These are phyloP conservation scores for Nemopilema nomurai DNA, from an alignment of 30 jellyfish, hydroid and myxozoan species.

Conservation along the genomic window DNA sequence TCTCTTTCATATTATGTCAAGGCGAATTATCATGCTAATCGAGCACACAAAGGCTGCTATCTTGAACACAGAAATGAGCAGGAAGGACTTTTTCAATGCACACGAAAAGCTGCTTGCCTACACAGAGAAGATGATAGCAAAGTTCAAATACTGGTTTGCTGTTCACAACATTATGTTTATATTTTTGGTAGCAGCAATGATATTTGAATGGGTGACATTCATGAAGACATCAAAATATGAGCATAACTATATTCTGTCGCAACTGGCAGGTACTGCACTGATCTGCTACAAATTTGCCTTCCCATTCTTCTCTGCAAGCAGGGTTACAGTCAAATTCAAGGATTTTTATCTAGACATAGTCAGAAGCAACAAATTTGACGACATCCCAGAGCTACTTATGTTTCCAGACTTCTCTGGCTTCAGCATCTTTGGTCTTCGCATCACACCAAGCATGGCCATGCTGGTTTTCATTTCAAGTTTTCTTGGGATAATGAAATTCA, in stretches of 20 bases:
- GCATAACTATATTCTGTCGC: slow-evolving; percentile 29
- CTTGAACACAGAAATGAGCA: background rate
- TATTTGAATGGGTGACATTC: slow-evolving; percentile 58
- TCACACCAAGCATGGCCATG: slow-evolving; percentile 44
- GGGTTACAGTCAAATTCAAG: slow-evolving; percentile 44
- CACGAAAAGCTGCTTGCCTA: slow-evolving; percentile 14
- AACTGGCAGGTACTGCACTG: slow-evolving; percentile 43
- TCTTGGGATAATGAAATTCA: slow-evolving; percentile 45
- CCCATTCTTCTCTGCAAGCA: slow-evolving; percentile 65
- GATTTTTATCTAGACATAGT: slow-evolving; percentile 20
- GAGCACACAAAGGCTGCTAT: background rate
- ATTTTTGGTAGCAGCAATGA: slow-evolving; percentile 48
- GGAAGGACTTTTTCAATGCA: slow-evolving; percentile 32
- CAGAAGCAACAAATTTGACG: slow-evolving; percentile 44
- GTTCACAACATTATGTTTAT: slow-evolving; percentile 43
- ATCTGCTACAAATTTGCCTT: slow-evolving; percentile 66
- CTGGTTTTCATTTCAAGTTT: slow-evolving; percentile 50
- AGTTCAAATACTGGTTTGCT: slow-evolving; percentile 56
- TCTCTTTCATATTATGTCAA: slow-evolving; percentile 46
- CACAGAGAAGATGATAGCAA: slow-evolving; percentile 28
- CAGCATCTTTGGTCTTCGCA: slow-evolving; percentile 34
- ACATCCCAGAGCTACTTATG: slow-evolving; percentile 45
- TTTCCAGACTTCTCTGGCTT: slow-evolving; percentile 41
- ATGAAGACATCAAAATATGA: slow-evolving; percentile 37
- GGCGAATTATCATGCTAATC: slow-evolving; percentile 15